Evolutionary conservation across 2,888 invertebrate genomes (phyloP), one percentile per base, ranked within the genome.

Genomic region (Chromoteleia sp.): DNA sequence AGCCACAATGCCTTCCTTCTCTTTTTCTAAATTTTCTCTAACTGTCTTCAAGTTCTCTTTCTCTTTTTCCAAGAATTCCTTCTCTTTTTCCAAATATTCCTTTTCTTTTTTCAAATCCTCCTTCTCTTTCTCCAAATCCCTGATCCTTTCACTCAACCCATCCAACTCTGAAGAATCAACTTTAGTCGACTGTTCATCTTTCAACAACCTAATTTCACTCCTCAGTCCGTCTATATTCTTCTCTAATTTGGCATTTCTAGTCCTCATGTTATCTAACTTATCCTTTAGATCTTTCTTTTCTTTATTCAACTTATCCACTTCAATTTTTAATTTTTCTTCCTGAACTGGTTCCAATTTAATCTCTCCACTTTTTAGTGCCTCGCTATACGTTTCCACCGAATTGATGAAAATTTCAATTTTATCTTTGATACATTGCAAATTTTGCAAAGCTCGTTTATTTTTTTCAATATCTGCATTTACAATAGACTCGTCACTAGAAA

Each of bases 231-330:
- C 89, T 17, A 90, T 84, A 54, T 86, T 87, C 61, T 84, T 88
- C 39, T 91, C 90, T 56, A 90, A 81, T 68, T 88, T 89, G 0
- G 85, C 85, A 74, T 88, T 89, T 7, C 87, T 85, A 3, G 84
- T 74, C 4, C 87, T 84, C 56, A 85, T 68, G 0, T 76, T 83
- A 4, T 90, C 87, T 17, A 90, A 78, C 52, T 88, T 90, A 2
- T 85, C 86, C 58, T 86, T 87, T 8, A 89, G 41, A 25, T 89
- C 85, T 50, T 86, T 87, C 7, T 82, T 86, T 73, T 90, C 88
- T 43, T 86, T 88, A 0, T 25, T 75, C 0, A 89, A 15, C 19
- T 84, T 83, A 3, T 88, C 86, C 6, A 90, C 58, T 12, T 87
- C 86, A 5, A 87, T 58, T 17, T 70, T 82, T 59, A 78, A 30